Conservation (phyloP, 2,113 vertebrate species). For the Hypocryptadius cinnamomeus region DNA sequence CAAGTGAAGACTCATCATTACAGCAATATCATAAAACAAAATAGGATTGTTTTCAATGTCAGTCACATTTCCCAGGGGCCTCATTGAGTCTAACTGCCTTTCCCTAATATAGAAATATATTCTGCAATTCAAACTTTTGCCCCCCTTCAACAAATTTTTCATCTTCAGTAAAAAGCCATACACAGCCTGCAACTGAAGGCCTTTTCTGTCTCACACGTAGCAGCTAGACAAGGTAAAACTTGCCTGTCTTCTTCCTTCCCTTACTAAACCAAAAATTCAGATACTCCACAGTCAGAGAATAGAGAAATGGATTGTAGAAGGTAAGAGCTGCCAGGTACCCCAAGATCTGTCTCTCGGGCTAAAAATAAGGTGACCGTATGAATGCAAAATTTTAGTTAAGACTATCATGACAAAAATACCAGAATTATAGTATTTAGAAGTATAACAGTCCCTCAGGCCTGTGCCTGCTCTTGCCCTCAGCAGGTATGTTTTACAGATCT, state of each 20-base stretch:
- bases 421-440: background rate
- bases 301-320: background rate
- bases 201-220: background rate
- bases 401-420: background rate
- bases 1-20: background rate
- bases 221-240: background rate
- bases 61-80: conserved; percentile 1
- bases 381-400: background rate
- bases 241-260: background rate
- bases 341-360: background rate
- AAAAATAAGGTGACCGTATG: background rate
- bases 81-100: background rate
- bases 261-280: background rate
- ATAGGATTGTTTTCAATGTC: background rate
- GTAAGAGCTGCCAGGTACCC: background rate
- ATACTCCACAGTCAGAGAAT: background rate
- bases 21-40: background rate
- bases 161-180: background rate
- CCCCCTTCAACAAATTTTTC: background rate
- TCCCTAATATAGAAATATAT: background rate
- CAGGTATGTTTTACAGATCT: background rate
- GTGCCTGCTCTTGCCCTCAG: background rate
- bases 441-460: background rate
- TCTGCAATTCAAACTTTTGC: background rate
- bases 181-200: background rate